Conservation (phyloP, 2,113 vertebrate genomes). For the Zeus faber region DNA sequence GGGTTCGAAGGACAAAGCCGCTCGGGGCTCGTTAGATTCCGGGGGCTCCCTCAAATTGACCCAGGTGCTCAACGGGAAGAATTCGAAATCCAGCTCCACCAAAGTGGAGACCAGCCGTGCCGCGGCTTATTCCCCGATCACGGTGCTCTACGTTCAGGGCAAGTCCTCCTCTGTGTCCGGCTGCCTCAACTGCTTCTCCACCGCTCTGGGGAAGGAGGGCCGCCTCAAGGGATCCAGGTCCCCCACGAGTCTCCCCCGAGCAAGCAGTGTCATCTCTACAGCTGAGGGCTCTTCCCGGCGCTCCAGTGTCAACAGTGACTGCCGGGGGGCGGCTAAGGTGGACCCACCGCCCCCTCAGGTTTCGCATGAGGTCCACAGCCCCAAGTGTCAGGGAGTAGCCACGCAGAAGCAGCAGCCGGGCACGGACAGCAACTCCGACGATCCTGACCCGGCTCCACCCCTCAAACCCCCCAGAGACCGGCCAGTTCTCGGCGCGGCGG, state of each 20-base stretch:
- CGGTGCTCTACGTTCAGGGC: conserved; percentile 74
- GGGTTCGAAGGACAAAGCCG: conserved; percentile 56
- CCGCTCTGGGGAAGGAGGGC: conserved; percentile 76
- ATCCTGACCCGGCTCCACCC: conserved; percentile 39
- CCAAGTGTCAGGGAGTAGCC: conserved; percentile 55
- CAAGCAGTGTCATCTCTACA: conserved; percentile 89
- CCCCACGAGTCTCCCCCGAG: conserved; percentile 82
- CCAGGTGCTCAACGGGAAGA: conserved; percentile 48
- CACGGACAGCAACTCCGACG: conserved; percentile 29
- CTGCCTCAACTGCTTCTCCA: conserved; percentile 74
- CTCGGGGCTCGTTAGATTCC: conserved; percentile 47
- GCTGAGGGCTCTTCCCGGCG: conserved; percentile 87
- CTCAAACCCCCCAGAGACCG: conserved; percentile 63
- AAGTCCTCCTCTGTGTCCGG: conserved; percentile 80
- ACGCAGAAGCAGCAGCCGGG: conserved; percentile 73
- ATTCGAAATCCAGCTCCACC: conserved; percentile 44
- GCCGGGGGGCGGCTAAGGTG: conserved; percentile 64
- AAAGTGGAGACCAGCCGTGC: conserved; percentile 71
- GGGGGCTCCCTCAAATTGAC: conserved; percentile 71
- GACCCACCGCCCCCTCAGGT: conserved; percentile 58
- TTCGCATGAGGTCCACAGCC: conserved; percentile 54
- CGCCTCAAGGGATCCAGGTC: conserved; percentile 62
- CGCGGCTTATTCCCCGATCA: conserved; percentile 65
- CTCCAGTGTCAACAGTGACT: conserved; percentile 86
- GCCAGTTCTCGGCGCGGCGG: conserved; percentile 6